Base-by-base conservation (phyloP, 1,140 invertebrate species). In the Panagrolaimus sp. region DNA sequence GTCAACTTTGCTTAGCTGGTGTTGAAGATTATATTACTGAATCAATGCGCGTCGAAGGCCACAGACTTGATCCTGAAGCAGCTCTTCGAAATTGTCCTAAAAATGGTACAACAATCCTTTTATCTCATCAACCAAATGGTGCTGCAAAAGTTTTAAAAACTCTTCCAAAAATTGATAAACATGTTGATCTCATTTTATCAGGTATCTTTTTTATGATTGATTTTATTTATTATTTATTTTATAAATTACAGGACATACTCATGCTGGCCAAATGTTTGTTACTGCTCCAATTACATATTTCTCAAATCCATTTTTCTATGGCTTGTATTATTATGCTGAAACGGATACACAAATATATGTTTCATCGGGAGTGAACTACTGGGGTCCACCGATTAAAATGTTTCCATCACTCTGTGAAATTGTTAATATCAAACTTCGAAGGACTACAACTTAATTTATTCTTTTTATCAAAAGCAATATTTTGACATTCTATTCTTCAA, bases 111-210 rank as follows among this genome's bases (percentile, higher is more conserved):
- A 68, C 45, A 14, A 62, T 76, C 1, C 24, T 76, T 5, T 38
- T 76, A n/a, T 72, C 68, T 28, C 74, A 76, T 68, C 75, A 76
- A 52, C 74, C 74, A 7, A 78, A 78, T 45, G 73, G 70, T 26
- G 73, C 70, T 3, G 24, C 32, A 17, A 66, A 75, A 48, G 73
- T 74, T 38, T 76, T 43, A 72, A 64, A 26, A 44, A 43, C 64
- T 17, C 43, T 43, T 43, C 65, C 46, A 68, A 26, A 46, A 12
- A 17, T 17, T 28, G 24, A 28, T 24, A 43, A 63, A 43, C 32
- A 38, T 14, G 47, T 74, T 6, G 64, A 75, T 43, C 44, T 73
- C n/a, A 73, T 73, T 28, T 43, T 72, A 14, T 74, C 71, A 17
- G 72, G 52, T 58, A 26, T 24, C 10, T 58, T 58, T 3, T 17